Evolutionary conservation across 2,113 vertebrate species (phyloP).

Genomic region (Pycnonotus jocosus): DNA sequence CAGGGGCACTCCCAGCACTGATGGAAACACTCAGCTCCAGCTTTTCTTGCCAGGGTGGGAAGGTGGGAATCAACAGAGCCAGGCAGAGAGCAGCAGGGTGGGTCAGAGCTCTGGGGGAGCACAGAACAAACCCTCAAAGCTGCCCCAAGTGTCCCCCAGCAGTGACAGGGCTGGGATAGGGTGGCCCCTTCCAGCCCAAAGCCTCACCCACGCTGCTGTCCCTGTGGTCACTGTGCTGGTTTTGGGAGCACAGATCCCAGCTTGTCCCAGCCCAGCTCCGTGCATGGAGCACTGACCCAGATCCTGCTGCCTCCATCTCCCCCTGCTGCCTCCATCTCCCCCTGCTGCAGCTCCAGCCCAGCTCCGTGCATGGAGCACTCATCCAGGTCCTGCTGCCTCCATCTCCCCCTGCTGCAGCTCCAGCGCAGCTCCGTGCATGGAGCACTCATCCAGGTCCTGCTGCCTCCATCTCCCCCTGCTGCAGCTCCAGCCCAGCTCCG

Average conservation of each 20-base stretch:
- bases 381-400: too few relatives aligned
- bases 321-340: constrained; percentile 34
- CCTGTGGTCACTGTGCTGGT: neutral
- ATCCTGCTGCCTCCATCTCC: constrained; percentile 38
- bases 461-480: too few relatives aligned
- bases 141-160: neutral
- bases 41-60: neutral
- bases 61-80: neutral
- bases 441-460: too few relatives aligned
- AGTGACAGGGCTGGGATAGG: neutral
- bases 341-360: neutral
- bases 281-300: constrained; percentile 28
- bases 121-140: neutral
- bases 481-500: too few relatives aligned
- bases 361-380: too few relatives aligned
- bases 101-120: neutral
- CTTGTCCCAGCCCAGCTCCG: constrained; percentile 46
- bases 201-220: rapidly evolving
- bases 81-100: neutral
- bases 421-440: too few relatives aligned
- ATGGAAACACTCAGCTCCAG: neutral
- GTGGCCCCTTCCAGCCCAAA: rapidly evolving
- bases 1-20: neutral
- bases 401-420: too few relatives aligned
- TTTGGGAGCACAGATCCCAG: constrained; percentile 36